These are phyloP conservation scores for Microctenopoma lineatum DNA, from an alignment of 2,797 vertebrate species.

Conservation along the genomic window DNA sequence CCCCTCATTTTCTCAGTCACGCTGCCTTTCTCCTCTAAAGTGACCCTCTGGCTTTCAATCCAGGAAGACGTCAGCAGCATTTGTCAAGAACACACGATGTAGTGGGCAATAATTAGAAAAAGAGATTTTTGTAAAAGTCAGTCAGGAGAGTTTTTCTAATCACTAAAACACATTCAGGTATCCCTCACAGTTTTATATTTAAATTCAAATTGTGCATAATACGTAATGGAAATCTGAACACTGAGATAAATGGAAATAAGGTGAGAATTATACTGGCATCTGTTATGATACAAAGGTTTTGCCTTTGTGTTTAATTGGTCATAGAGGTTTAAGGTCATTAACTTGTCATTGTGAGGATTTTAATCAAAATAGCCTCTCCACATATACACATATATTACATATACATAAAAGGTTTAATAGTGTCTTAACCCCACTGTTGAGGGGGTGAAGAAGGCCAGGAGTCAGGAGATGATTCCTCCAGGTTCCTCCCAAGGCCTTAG, in stretches of 20 bases:
- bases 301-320: slow-evolving; percentile 21
- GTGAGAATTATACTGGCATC: neutral
- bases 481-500: slow-evolving; percentile 83
- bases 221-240: slow-evolving; percentile 35
- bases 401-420: slow-evolving; percentile 84
- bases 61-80: slow-evolving; percentile 84
- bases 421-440: slow-evolving; percentile 59
- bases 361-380: neutral
- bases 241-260: slow-evolving; percentile 18
- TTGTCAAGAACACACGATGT: slow-evolving; percentile 81
- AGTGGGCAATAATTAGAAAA: slow-evolving; percentile 80
- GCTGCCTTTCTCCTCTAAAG: slow-evolving; percentile 30
- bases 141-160: slow-evolving; percentile 62
- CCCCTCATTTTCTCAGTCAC: slow-evolving; percentile 34
- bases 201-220: slow-evolving; percentile 31
- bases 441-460: slow-evolving; percentile 47
- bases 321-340: slow-evolving; percentile 9
- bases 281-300: slow-evolving; percentile 23
- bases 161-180: slow-evolving; percentile 55
- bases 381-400: slow-evolving; percentile 4
- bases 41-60: slow-evolving; percentile 85
- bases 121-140: slow-evolving; percentile 83
- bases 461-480: slow-evolving; percentile 82
- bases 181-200: slow-evolving; percentile 32
- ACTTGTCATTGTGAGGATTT: slow-evolving; percentile 1